Base-by-base conservation (phyloP, 2,113 vertebrate genomes). In the Pseudorhombus dupliciocellatus region DNA sequence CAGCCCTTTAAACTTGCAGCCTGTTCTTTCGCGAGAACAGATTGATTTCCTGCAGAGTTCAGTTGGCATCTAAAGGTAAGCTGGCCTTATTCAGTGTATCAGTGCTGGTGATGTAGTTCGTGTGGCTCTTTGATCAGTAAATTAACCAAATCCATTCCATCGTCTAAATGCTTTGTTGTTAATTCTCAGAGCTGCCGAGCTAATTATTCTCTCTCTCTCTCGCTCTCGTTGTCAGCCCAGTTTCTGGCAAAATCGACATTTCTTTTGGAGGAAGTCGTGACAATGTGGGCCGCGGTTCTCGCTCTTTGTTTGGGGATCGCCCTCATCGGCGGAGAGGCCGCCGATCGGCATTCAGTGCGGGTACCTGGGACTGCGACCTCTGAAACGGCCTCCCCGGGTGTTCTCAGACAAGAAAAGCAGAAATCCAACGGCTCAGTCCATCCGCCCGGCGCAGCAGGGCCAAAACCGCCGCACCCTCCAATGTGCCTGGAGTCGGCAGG, bases 401-500 rank as follows among this genome's bases (percentile, higher is more conserved):
- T 66, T 65, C 64, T 79, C 57, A 79, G 70, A 46, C 48, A 31
- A 22, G 83, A 77, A 66, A 80, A 59, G 34, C 66, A 64, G 62
- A 78, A 75, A 69, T 62, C 66, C 68, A 90, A 90, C 77, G 54
- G 48, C 77, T 89, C 85, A 51, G 57, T 85, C 61, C 65, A 69
- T 61, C 79, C 78, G 52, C 66, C 81, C 22, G 70, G 20, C 40
- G 46, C 31, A 60, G 70, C 77, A 2, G 68, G 77, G 75, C 79
- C 87, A 11, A 83, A 81, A 54, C 85, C 85, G 11, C 21, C 76
- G 1, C 72, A 28, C 0, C 93, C 85, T 26, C 93, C 96, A 0
- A 90, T 90, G 85, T 98, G 97, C 88, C 79, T 79, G 0, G 66
- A 89, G 26, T 78, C 86, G 0, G 88, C 92, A 0, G 90, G 93